Evolutionary conservation across 2,888 invertebrate species (phyloP), one percentile per base, ranked within the genome.

Genomic region (Nomada ruficornis): DNA sequence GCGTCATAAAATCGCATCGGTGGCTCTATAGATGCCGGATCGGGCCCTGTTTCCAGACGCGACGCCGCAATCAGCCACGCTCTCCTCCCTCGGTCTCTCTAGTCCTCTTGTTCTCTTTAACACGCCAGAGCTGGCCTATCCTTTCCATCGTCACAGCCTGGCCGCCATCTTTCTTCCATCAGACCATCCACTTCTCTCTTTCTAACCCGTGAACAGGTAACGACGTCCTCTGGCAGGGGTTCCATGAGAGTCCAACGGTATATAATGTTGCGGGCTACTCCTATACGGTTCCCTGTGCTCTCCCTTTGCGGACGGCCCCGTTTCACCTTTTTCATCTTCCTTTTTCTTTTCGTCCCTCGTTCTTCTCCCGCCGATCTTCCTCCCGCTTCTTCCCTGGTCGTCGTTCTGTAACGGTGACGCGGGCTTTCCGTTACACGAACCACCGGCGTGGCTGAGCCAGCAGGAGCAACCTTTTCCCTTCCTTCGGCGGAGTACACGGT

Each of bases 351-450:
- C 77, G 68, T 54, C 57, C 52, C 57, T 52, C 71, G 52, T 26
- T 50, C 67, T 47, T 47, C 74, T 54, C 44, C 42, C 68, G 88
- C 77, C 47, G 29, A 26, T 72, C 71, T 69, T 80, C 65, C 18
- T 57, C 42, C 67, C 59, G 18, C 80, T 82, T 74, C 72, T 67
- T 77, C 42, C 20, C 52, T 23, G 29, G 83, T 57, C 42, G 70
- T 70, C 47, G 84, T 84, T 85, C 83, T 78, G 82, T 87, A 88
- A 89, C 86, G 87, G 90, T 86, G 85, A 88, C 80, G 87, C 77
- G 72, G 71, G 79, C 85, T 85, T 86, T 88, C 87, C 90, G 90
- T 89, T 89, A 89, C 79, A 71, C 90, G 77, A 83, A 77, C 74
- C 78, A 81, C 75, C 74, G 55, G 23, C 47, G 67, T n/a, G 26